Evolutionary conservation across 2,113 vertebrate species (phyloP).

Genomic region (Carassius auratus): DNA sequence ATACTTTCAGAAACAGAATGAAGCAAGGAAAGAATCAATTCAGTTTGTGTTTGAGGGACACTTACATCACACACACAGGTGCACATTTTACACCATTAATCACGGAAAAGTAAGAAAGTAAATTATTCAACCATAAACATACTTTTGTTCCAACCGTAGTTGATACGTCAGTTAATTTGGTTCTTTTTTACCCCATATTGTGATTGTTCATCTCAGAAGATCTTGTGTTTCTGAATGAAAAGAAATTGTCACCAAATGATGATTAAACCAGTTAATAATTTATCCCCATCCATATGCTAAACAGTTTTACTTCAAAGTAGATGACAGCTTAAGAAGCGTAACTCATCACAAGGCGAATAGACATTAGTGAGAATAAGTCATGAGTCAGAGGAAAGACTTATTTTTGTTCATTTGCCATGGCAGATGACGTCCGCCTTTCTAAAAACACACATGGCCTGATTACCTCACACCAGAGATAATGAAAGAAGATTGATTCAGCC

Average conservation of each 20-base stretch:
- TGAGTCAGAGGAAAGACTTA: constrained; percentile 38
- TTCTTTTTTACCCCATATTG: constrained; percentile 46
- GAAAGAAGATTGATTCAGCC: constrained; percentile 43
- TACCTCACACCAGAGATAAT: constrained; percentile 37
- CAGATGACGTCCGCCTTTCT: constrained; percentile 24
- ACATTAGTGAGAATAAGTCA: constrained; percentile 40
- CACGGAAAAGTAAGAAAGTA: not conserved
- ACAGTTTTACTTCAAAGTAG: constrained; percentile 28
- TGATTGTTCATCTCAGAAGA: not conserved
- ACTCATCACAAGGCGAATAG: constrained; percentile 10
- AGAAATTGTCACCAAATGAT: not conserved
- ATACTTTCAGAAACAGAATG: constrained; percentile 8
- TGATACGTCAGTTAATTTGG: constrained; percentile 47
- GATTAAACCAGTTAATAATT: not conserved
- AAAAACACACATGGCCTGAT: constrained; percentile 12
- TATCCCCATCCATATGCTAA: not conserved
- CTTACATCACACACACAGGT: not conserved
- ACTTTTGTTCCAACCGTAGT: constrained; percentile 32
- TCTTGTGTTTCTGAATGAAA: constrained; percentile 15
- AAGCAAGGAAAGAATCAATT: constrained; percentile 34
- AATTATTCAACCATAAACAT: not conserved
- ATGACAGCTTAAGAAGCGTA: constrained; percentile 17
- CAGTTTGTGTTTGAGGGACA: not conserved
- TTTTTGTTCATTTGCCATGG: constrained; percentile 27
- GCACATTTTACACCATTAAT: constrained; percentile 2